Base-by-base conservation (phyloP, 2,888 invertebrate species). In the Drosophila mimica region DNA sequence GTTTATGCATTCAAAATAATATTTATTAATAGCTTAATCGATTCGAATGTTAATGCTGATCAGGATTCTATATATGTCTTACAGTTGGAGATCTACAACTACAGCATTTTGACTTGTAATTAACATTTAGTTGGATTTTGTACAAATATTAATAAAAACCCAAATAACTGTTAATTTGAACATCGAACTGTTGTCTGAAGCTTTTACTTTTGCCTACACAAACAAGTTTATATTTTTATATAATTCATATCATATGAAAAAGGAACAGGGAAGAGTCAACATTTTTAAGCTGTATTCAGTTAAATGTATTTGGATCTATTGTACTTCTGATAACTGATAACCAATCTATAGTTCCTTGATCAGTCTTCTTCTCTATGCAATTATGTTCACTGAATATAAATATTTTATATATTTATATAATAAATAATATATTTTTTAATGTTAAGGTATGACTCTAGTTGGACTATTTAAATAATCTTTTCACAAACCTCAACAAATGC, bases 281-380 rank as follows among this genome's bases (percentile, higher is more conserved):
- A 2, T 7, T 46, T 20, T 0, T 1, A 7, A 7, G 20, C 13
- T 20, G 0, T 4, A 20, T 46, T 17, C 8, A 38, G 0, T 17
- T 36, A 3, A 7, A 3, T 38, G 17, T 3, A 4, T 17, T 4
- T 46, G 7, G 2, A 25, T 20, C 7, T 15, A 15, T 13, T 25
- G 7, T 8, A 46, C 15, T 25, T 25, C 8, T 8, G 25, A 25
- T 25, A 15, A 25, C 25, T 46, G 8, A 25, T 15, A 4, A 15
- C 7, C 8, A 46, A 25, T 25, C 15, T 25, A 1, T 8, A 25
- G 0, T 15, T 25, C 4, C 2, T 20, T 43, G 11, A 6, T 1
- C 6, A 0, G 3, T 43, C 13, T 25, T 25, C 25, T 20, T 5
- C 3, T 43, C 3, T 20, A 6, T 20, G 6, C 43, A 43, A 43